Evolutionary conservation across 2,797 vertebrate species (phyloP), one percentile per base, ranked within the genome.

Genomic region (Parauchenoglanis punctatus): DNA sequence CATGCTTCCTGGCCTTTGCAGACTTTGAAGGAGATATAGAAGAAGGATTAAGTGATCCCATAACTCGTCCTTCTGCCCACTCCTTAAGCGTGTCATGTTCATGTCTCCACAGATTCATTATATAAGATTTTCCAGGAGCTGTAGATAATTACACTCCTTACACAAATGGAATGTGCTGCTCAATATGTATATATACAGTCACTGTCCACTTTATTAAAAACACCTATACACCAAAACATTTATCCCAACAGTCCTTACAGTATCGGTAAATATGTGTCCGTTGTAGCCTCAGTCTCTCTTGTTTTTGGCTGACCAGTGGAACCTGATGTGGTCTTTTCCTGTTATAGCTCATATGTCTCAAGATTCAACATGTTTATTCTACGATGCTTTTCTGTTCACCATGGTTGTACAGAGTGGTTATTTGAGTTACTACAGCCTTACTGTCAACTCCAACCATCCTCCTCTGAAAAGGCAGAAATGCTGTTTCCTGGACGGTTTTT

Each of bases 1-100:
- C 85, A 86, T 87, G 88, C 89, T 82, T 91, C 54, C 85, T 94
- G 93, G 93, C 93, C 92, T 96, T 94, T 92, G 91, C 84, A 91
- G 88, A 11, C 23, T 86, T 83, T 87, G 88, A 81, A 85, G 88
- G 75, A 84, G 77, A 84, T 73, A 28, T 4, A 35, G 28, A 70
- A 83, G 46, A 56, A 31, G 63, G 88, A 83, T 89, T 46, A 65
- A 82, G 56, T 72, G 44, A 85, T 80, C 82, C 70, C 40, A 44
- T 49, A 84, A 77, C n/a, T 85, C 17, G 17, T 58, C 44, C 8
- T 77, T 52, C 35, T 63, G 23, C 70, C 31, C 1, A 2, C 54
- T 80, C 20, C 25, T 86, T 18, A 75, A 58, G 46, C 12, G 49
- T 52, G 49, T 73, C 40, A 91, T 85, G 25, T 10, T 46, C 80